These are phyloP conservation scores for Andrena haemorrhoa DNA, from an alignment of 2,888 invertebrate genomes.

Conservation along the genomic window DNA sequence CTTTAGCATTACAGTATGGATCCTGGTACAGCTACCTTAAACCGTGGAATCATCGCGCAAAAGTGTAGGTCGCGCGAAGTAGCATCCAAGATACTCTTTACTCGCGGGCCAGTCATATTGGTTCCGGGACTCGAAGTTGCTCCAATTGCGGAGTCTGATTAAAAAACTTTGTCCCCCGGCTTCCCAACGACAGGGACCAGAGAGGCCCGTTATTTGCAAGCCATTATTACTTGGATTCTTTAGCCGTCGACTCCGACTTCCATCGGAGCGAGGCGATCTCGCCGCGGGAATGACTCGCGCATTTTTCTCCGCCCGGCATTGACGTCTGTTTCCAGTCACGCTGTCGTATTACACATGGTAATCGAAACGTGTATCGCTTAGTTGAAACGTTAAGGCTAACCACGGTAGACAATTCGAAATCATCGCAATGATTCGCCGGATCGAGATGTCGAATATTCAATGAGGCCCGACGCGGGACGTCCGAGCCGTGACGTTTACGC, in stretches of 20 bases:
- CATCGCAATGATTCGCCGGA: constrained; percentile 63
- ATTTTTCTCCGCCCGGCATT: not conserved
- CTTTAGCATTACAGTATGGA: too few relatives aligned
- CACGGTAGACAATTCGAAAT: constrained; percentile 56
- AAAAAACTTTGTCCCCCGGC: too few relatives aligned
- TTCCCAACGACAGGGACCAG: too few relatives aligned
- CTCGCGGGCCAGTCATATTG: too few relatives aligned
- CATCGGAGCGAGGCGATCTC: not conserved
- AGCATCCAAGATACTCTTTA: too few relatives aligned
- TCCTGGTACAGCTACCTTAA: too few relatives aligned
- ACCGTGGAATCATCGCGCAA: too few relatives aligned
- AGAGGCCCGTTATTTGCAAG: too few relatives aligned
- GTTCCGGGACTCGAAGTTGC: too few relatives aligned
- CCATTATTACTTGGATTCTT: too few relatives aligned
- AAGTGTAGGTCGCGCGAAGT: too few relatives aligned
- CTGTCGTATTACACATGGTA: constrained; percentile 39
- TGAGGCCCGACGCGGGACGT: constrained; percentile 46
- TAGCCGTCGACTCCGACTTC: not conserved
- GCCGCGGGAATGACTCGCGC: constrained; percentile 7
- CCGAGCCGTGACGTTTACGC: constrained; percentile 52
- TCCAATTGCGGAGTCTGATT: too few relatives aligned
- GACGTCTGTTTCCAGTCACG: constrained; percentile 40
- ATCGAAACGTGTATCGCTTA: constrained; percentile 26
- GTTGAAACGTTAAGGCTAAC: constrained; percentile 51
- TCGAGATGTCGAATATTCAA: constrained; percentile 58